Percentiles rank a stretch among this genome's conserved stretches.
Conservation (phyloP, 2,113 vertebrate species). For the Archocentrus centrarchus region DNA sequence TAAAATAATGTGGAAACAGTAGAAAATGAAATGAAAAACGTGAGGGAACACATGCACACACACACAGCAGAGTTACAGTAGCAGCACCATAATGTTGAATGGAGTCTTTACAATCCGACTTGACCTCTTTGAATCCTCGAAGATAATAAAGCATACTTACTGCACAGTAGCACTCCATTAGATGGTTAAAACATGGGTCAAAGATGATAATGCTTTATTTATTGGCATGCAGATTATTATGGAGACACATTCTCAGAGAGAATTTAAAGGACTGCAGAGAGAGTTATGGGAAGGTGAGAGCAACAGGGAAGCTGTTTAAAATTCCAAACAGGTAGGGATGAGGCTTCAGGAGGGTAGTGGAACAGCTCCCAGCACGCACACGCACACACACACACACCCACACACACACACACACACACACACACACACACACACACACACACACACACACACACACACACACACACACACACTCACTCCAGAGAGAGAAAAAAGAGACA, state of each 20-base stretch:
- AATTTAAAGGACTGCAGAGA: slow-evolving; percentile 55
- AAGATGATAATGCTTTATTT: slow-evolving; percentile 24
- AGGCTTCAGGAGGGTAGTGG: slow-evolving; percentile 71
- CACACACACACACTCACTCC: too few relatives aligned
- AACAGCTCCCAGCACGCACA: slow-evolving; percentile 36
- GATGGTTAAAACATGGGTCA: slow-evolving; percentile 7
- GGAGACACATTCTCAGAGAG: slow-evolving; percentile 14
- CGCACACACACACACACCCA: background rate
- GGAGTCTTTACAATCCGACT: slow-evolving; percentile 8
- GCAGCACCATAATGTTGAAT: background rate
- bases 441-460: background rate
- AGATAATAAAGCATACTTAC: slow-evolving; percentile 19
- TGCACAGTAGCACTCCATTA: slow-evolving; percentile 5
- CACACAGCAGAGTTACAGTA: background rate
- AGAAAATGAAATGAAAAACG: slow-evolving; percentile 19
- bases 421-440: background rate
- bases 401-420: background rate
- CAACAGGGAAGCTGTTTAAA: slow-evolving; percentile 73
- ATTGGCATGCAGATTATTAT: slow-evolving; percentile 13
- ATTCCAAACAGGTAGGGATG: slow-evolving; percentile 78
- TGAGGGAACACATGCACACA: background rate
- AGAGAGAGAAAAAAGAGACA: slow-evolving; percentile 15
- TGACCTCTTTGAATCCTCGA: background rate
- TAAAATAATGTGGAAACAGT: slow-evolving; percentile 36
- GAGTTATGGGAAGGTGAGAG: slow-evolving; percentile 67